Conservation (phyloP, 2,888 invertebrate genomes). For the Yponomeuta sedellus region DNA sequence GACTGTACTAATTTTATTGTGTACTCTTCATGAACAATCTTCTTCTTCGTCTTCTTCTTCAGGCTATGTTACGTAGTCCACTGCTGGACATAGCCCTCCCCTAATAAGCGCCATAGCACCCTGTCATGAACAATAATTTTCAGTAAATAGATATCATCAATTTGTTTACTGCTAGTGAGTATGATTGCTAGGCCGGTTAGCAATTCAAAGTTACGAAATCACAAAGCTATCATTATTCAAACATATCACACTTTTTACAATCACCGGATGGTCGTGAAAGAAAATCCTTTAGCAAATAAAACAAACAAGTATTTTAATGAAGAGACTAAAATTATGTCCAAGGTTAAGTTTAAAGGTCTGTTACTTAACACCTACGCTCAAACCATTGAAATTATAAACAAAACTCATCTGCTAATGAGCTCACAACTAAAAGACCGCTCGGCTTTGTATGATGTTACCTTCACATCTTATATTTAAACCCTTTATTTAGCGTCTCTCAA, state of each 20-base stretch:
- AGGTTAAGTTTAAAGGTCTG: constrained; percentile 11
- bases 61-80: too few relatives aligned
- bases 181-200: too few relatives aligned
- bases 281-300: not conserved
- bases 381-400: constrained; percentile 2
- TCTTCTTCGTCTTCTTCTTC: too few relatives aligned
- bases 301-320: constrained; percentile 6
- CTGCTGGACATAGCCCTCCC: too few relatives aligned
- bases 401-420: not conserved
- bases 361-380: constrained; percentile 5
- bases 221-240: not conserved
- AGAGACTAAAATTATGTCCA: not conserved
- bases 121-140: too few relatives aligned
- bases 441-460: not conserved
- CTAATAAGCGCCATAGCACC: too few relatives aligned
- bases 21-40: too few relatives aligned
- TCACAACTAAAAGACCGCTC: constrained; percentile 3
- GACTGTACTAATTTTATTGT: too few relatives aligned
- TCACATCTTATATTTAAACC: not conserved
- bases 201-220: too few relatives aligned
- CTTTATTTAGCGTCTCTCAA: not conserved
- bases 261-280: not conserved
- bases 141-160: too few relatives aligned
- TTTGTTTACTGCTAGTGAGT: too few relatives aligned
- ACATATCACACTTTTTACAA: constrained; percentile 4